Conservation (phyloP, 2,888 invertebrate species). For the Cryptus armator region DNA sequence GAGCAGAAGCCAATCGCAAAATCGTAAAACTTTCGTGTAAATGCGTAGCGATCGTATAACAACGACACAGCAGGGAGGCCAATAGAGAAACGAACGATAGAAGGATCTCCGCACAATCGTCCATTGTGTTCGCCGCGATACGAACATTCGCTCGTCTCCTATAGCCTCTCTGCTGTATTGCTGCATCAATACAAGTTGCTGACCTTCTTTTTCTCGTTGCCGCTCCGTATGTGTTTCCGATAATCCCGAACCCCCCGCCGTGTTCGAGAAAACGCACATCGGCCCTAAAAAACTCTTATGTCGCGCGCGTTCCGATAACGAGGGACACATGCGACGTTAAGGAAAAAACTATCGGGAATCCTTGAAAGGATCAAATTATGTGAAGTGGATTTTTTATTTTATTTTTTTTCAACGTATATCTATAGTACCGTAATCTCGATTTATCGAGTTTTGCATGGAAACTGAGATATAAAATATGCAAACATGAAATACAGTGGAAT, state of each 20-base stretch:
- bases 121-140: conserved; percentile 38
- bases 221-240: conserved; percentile 17
- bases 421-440: background rate
- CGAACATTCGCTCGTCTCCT: conserved; percentile 7
- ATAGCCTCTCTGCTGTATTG: background rate
- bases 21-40: conserved; percentile 44
- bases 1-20: conserved; percentile 24
- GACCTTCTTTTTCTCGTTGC: background rate
- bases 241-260: conserved; percentile 15
- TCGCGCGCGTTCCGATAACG: background rate
- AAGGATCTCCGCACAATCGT: conserved; percentile 18
- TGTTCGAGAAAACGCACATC: background rate
- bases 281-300: background rate
- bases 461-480: background rate
- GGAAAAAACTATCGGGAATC: background rate
- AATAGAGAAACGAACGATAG: conserved; percentile 33
- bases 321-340: background rate
- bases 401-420: background rate
- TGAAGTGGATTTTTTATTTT: background rate
- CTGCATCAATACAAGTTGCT: conserved; percentile 7
- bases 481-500: background rate
- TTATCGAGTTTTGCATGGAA: background rate
- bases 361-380: background rate
- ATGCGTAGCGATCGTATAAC: conserved; percentile 17
- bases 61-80: background rate